These are phyloP conservation scores for Cisticola juncidis DNA, from an alignment of 2,113 vertebrate genomes.

Conservation along the genomic window DNA sequence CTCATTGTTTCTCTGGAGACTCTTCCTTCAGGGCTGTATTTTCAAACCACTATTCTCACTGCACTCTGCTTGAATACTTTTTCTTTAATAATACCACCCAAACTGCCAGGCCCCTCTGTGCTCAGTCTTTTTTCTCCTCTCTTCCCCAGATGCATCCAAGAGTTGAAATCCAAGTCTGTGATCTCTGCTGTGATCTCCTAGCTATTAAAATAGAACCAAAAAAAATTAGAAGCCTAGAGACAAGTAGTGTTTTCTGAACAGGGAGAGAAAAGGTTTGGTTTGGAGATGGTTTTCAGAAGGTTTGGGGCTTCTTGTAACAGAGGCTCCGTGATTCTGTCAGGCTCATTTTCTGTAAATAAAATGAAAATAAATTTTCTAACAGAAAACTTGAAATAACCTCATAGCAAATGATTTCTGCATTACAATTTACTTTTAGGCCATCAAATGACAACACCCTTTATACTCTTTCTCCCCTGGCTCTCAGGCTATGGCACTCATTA, in stretches of 20 bases:
- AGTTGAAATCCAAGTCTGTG: slow-evolving; percentile 33
- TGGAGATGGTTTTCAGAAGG: neutral
- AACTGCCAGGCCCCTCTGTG: slow-evolving; percentile 73
- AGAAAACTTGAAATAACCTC: neutral
- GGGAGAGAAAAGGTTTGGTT: neutral
- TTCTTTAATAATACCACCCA: slow-evolving; percentile 81
- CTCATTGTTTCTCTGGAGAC: slow-evolving; percentile 82
- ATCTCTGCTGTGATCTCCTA: neutral
- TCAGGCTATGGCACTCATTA: neutral
- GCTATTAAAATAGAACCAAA: neutral
- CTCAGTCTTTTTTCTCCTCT: neutral
- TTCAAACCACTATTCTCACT: slow-evolving; percentile 84
- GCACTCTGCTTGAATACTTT: slow-evolving; percentile 74
- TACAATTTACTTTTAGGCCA: neutral
- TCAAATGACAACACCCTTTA: neutral
- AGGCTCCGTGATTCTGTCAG: neutral
- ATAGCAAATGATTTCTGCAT: neutral
- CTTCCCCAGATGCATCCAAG: neutral
- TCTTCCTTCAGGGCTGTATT: slow-evolving; percentile 79
- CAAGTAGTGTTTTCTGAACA: neutral
- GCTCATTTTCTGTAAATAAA: neutral
- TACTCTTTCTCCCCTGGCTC: neutral
- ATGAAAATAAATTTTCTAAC: neutral
- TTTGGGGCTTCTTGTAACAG: neutral
- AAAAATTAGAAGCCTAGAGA: neutral